These are phyloP conservation scores for Montipora cactus DNA, from an alignment of 64 coral and sea anemone species.

Conservation along the genomic window DNA sequence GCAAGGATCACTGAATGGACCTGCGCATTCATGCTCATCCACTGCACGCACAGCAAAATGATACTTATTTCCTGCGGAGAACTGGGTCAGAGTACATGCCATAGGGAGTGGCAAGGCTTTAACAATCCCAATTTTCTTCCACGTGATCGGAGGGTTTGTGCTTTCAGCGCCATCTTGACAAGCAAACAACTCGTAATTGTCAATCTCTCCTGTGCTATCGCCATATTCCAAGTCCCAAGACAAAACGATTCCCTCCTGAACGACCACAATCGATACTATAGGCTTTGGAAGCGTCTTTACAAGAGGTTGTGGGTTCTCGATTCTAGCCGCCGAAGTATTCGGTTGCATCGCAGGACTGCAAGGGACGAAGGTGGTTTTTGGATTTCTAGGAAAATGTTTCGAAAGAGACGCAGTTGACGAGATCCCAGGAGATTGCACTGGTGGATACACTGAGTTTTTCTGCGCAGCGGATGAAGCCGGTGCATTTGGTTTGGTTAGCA, in stretches of 20 bases:
- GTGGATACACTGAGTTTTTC: background rate
- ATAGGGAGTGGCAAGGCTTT: slow-evolving; percentile 92
- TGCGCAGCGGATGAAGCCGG: background rate
- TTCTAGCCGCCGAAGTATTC: background rate
- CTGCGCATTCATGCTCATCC: slow-evolving; percentile 74
- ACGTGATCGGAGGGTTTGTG: slow-evolving; percentile 58
- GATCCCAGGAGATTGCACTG: slow-evolving; percentile 38
- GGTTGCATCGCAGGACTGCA: background rate
- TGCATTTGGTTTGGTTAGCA: background rate
- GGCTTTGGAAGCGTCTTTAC: slow-evolving; percentile 69
- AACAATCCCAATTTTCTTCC: slow-evolving; percentile 95
- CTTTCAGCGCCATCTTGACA: slow-evolving; percentile 82
- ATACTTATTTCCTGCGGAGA: slow-evolving; percentile 90
- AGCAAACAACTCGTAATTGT: slow-evolving; percentile 89
- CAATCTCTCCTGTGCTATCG: slow-evolving; percentile 36
- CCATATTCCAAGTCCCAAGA: slow-evolving; percentile 91
- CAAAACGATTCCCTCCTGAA: slow-evolving; percentile 86
- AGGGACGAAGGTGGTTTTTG: background rate
- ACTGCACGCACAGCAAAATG: slow-evolving; percentile 93
- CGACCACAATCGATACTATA: slow-evolving; percentile 73
- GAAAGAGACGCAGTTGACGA: background rate
- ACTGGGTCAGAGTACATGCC: slow-evolving; percentile 98
- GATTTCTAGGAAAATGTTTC: background rate
- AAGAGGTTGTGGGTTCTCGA: background rate
- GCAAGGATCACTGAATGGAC: slow-evolving; percentile 91